Evolutionary conservation across 2,113 vertebrate species (phyloP), one percentile per base, ranked within the genome.

Genomic region (Calidris pugnax): DNA sequence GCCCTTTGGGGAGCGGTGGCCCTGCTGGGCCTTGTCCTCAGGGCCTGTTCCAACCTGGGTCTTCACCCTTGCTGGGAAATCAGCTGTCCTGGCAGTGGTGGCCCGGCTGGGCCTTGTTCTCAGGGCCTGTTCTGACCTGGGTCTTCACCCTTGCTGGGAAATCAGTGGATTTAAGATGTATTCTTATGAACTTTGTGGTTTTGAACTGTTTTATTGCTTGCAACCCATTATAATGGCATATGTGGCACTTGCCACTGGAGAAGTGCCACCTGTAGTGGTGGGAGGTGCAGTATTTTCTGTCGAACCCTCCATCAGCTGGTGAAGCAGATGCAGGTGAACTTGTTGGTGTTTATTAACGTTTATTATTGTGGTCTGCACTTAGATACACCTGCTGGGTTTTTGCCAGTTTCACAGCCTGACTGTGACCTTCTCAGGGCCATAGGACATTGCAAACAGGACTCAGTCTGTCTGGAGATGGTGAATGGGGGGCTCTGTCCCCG

Each of bases 391-490:
- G 22, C 67, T 68, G 75, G 51, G 5, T 62, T 74, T 6, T 1
- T 48, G 28, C 62, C 33, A 22, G 24, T 3, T 35, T 50, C 45
- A 1, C 39, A 64, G 77, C 5, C 1, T 35, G 62, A 59, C 69
- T 62, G 50, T 2, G 4, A 17, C 17, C 59, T 9, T 39, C 55
- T 1, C 41, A 19, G 6, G 0, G 2, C 48, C 23, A 12, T 11
- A 0, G 3, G 76, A 57, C n/a, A 0, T 0, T 8, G 48, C n/a
- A 28, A 16, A 1, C 2, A 32, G 57, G 67, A 21, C 27, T 85
- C 2, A 9, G 13, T 12, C n/a, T 60, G 0, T 0, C 8, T 12
- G 19, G 78, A 74, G 71, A 0, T 10, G 32, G n/a, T 2, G 5
- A 20, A 12, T 0, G 0, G 3, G 37, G 0, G 2, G 43, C 69